Evolutionary conservation across 2,888 invertebrate species (phyloP).

Genomic region (Drosophila hawaiiensis): DNA sequence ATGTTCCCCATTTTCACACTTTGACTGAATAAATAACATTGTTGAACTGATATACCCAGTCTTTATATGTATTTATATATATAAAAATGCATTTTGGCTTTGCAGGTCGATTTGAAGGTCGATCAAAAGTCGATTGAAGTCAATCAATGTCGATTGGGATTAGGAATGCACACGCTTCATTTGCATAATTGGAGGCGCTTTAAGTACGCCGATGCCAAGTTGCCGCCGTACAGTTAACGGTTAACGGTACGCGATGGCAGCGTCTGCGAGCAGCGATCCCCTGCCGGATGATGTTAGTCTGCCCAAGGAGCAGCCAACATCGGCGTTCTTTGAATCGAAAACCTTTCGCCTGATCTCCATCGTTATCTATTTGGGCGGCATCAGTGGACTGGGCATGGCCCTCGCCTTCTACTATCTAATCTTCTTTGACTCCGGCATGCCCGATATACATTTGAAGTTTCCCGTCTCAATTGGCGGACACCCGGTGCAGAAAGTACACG

Average conservation of each 20-base stretch:
- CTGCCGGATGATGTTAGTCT: slow-evolving; percentile 53
- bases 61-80: background rate
- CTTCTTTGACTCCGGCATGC: slow-evolving; percentile 84
- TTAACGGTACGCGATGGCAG: slow-evolving; percentile 23
- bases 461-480: slow-evolving; percentile 80
- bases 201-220: slow-evolving; percentile 23
- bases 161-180: slow-evolving; percentile 24
- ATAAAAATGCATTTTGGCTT: background rate
- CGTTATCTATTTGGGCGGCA: slow-evolving; percentile 81
- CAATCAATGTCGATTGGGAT: slow-evolving; percentile 52
- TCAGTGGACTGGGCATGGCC: slow-evolving; percentile 82
- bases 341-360: slow-evolving; percentile 81
- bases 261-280: background rate
- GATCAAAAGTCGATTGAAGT: slow-evolving; percentile 6
- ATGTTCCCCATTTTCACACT: background rate
- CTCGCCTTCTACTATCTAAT: slow-evolving; percentile 82
- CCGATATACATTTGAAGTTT: slow-evolving; percentile 82
- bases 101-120: background rate
- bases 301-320: slow-evolving; percentile 60
- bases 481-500: slow-evolving; percentile 81
- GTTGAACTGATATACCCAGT: background rate
- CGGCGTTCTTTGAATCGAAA: slow-evolving; percentile 77
- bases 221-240: background rate
- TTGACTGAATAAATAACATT: background rate
- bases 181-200: slow-evolving; percentile 58